Base-by-base conservation (phyloP, 2,797 vertebrate genomes). In the Microctenopoma stevenorrisi region DNA sequence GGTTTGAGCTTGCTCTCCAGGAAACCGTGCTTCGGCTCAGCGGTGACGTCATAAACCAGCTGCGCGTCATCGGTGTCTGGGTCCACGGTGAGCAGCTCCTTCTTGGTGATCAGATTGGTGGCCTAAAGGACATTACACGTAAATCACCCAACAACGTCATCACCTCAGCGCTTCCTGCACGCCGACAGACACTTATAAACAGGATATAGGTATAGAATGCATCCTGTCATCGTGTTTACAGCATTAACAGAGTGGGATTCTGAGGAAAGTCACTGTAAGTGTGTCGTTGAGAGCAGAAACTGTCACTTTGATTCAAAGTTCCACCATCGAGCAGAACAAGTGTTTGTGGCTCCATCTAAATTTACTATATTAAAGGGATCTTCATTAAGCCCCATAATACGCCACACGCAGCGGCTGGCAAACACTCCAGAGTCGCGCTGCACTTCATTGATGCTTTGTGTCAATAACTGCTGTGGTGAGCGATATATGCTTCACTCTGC, bases 101-200 rank as follows among this genome's bases (percentile, higher is more conserved):
- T 99, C 93, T 96, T 99, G 40, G 94, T 96, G 92, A 99, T 99
- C 53, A 97, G 75, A 84, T 96, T 99, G 69, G 94, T 95, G 30
- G 96, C 96, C 98, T 99, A 83, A 43, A 22, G 72, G 33, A 57
- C 25, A 47, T n/a, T 1, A 28, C 40, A 55, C 43, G 44, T 4
- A 44, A 58, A 28, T 3, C 15, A 25, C 1, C 47, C 9, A 46
- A n/a, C 16, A 18, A 38, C 37, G 2, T 38, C 2, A 12, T 12
- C 9, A 38, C 22, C 22, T 22, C 22, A 22, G 22, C 22, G 22
- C 22, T 22, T 22, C 22, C 22, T 22, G 22, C 22, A 22, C 22
- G 22, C 22, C 22, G 22, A 22, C 22, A 22, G 22, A 22, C 22
- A 22, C 22, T 22, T 22, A 22, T 1, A 22, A 22, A 22, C 22